Percentiles rank a stretch among this genome's conserved stretches.
phyloP scores from a whole-genome alignment of 2,888 invertebrate species.

The Hirtodrosophila alboralis region DNA sequence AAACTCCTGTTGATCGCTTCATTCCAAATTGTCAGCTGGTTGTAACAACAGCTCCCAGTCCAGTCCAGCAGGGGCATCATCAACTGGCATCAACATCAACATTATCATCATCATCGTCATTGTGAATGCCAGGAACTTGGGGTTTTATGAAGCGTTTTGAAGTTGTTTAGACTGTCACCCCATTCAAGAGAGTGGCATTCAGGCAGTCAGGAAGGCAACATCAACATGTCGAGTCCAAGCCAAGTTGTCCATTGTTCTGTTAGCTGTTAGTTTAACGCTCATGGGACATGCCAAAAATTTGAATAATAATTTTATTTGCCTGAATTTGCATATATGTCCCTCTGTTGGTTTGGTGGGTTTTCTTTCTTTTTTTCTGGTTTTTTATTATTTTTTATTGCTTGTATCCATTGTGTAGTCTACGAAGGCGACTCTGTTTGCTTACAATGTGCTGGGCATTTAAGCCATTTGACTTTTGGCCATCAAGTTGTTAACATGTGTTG shows the following conservation, averaged over 20 bases:
- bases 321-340: conserved; percentile 71
- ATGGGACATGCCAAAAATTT: conserved; percentile 76
- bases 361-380: conserved; percentile 3
- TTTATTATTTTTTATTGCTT: conserved; percentile 30
- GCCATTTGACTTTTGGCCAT: conserved; percentile 77
- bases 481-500: conserved; percentile 78
- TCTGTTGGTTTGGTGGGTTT: conserved; percentile 24
- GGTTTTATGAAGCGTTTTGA: conserved; percentile 60
- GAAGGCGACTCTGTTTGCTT: conserved; percentile 59
- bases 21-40: conserved; percentile 40
- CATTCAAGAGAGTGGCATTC: conserved; percentile 22
- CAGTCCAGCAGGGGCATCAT: too few relatives aligned
- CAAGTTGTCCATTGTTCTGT: conserved; percentile 63
- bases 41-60: conserved; percentile 15
- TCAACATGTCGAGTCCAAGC: conserved; percentile 33
- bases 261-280: conserved; percentile 79
- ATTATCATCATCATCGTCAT: conserved; percentile 25
- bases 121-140: conserved; percentile 31
- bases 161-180: conserved; percentile 59
- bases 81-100: conserved; percentile 35
- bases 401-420: conserved; percentile 18
- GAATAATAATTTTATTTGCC: conserved; percentile 79
- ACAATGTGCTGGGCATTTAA: conserved; percentile 73
- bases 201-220: too few relatives aligned
- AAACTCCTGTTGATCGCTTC: conserved; percentile 56